Evolutionary conservation across 2,888 invertebrate genomes (phyloP), one percentile per base, ranked within the genome.

Genomic region (Oegoconia quadripuncta): DNA sequence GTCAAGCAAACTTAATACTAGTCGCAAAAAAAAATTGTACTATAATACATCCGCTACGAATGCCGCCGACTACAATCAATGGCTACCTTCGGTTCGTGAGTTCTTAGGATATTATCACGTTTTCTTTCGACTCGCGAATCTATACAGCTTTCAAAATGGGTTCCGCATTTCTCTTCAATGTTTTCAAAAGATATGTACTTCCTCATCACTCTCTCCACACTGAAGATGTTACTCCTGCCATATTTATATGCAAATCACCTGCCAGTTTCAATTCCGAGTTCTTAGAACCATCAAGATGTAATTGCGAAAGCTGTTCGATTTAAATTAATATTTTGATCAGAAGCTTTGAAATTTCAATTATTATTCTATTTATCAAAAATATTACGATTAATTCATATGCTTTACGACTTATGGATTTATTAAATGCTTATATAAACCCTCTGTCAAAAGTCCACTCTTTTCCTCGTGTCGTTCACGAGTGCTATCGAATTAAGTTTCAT

Each of bases 401-500:
- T n/a, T n/a, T n/a, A n/a, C n/a, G n/a, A n/a, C n/a, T n/a, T n/a
- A 44, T 39, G 34, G 17, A 37, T 40, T 40, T 48, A 32, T 42
- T 48, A 45, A 43, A 59, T 53, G 57, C 49, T 52, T 52, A 53
- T 53, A 60, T 55, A 54, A 58, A n/a, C 13, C 17, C 17, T 9
- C 30, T 11, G 11, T 12, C 11, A 11, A 60, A 61, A 55, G 47
- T 50, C 59, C 59, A 56, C 55, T 48, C 42, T 48, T 55, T 58
- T 52, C 52, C 54, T 66, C 53, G 62, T 64, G 59, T 59, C 52
- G 48, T 56, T 45, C 53, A 55, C 46, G 59, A 62, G 60, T 52
- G 61, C 55, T 69, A 70, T 73, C 62, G 63, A 69, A 71, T 73
- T 70, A 73, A 68, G 11, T 26, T 16, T 12, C 4, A 68, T 63